A percentile compares a stretch with the other conserved stretches of the same genome.
Conservation (phyloP, 2,113 vertebrate genomes). For the Bufo gargarizans region DNA sequence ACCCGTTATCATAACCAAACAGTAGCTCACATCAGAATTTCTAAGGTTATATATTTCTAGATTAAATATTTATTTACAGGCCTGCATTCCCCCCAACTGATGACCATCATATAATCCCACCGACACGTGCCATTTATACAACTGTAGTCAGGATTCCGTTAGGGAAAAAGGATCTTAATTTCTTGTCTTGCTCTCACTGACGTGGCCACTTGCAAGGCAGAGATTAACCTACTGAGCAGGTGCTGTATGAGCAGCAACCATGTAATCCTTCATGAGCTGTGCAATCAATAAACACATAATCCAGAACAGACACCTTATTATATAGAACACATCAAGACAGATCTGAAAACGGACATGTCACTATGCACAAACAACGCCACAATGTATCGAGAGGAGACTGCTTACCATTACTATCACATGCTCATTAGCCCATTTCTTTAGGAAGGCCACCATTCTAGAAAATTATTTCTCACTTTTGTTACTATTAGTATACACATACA, state of each 20-base stretch:
- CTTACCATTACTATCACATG: too few species aligned
- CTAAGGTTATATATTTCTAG: background rate
- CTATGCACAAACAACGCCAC: too few species aligned
- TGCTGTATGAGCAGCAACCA: constrained; percentile 15
- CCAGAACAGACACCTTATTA: constrained; percentile 48
- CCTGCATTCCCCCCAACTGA: background rate
- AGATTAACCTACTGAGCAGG: constrained; percentile 49
- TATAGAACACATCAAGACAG: constrained; percentile 20
- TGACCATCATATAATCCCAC: background rate
- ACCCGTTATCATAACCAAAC: background rate
- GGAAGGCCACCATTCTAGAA: too few species aligned
- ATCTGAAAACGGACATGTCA: background rate
- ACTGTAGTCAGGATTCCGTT: constrained; percentile 2
- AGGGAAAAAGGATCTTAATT: constrained; percentile 13
- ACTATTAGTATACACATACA: too few species aligned
- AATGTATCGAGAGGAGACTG: too few species aligned
- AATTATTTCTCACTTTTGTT: too few species aligned
- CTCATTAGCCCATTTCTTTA: too few species aligned
- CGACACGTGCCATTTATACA: background rate
- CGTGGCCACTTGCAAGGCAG: constrained; percentile 33
- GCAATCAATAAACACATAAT: constrained; percentile 55
- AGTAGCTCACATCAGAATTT: background rate
- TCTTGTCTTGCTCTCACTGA: constrained; percentile 17
- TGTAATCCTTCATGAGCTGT: constrained; percentile 49
- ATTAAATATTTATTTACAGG: background rate